Percentiles rank a stretch among this genome's conserved stretches.
These are phyloP conservation scores for Lordiphosa collinella DNA, from an alignment of 1,140 invertebrate species.

Conservation along the genomic window DNA sequence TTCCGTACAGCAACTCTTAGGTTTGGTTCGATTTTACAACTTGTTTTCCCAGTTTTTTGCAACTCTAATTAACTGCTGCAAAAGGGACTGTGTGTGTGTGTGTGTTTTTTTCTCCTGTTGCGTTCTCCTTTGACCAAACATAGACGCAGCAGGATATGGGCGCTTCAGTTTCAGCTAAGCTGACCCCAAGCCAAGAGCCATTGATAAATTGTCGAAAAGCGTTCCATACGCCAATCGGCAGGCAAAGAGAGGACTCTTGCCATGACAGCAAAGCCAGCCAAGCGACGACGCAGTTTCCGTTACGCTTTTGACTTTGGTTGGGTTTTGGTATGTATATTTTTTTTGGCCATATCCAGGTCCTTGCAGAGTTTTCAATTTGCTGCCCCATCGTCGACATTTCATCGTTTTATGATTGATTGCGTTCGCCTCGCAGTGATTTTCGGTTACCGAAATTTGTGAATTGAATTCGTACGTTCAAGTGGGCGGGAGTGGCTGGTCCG, in stretches of 20 bases:
- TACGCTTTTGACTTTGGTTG: conserved; percentile 24
- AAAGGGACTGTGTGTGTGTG: background rate
- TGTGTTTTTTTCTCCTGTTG: background rate
- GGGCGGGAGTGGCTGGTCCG: too few species aligned
- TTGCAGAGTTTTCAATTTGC: conserved; percentile 59
- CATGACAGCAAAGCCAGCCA: conserved; percentile 17
- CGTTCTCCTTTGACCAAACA: background rate
- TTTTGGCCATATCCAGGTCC: conserved; percentile 33
- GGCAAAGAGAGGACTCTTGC: conserved; percentile 17
- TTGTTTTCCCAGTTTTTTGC: too few species aligned
- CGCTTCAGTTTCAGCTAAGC: conserved; percentile 18
- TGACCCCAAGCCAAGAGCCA: background rate
- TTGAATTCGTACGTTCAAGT: conserved; percentile 43
- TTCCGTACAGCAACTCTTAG: too few species aligned
- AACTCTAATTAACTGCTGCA: conserved; percentile 31
- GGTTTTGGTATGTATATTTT: conserved; percentile 3
- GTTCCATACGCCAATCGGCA: conserved; percentile 11
- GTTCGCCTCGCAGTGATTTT: conserved; percentile 64
- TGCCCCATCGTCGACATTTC: conserved; percentile 45
- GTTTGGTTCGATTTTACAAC: too few species aligned
- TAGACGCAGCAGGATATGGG: too few species aligned
- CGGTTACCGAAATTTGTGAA: conserved; percentile 65
- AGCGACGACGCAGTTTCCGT: conserved; percentile 13
- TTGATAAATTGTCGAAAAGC: conserved; percentile 51
- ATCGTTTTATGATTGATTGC: conserved; percentile 75